These are phyloP conservation scores for Drusus annulatus DNA, from an alignment of 1,140 invertebrate species.

Conservation along the genomic window DNA sequence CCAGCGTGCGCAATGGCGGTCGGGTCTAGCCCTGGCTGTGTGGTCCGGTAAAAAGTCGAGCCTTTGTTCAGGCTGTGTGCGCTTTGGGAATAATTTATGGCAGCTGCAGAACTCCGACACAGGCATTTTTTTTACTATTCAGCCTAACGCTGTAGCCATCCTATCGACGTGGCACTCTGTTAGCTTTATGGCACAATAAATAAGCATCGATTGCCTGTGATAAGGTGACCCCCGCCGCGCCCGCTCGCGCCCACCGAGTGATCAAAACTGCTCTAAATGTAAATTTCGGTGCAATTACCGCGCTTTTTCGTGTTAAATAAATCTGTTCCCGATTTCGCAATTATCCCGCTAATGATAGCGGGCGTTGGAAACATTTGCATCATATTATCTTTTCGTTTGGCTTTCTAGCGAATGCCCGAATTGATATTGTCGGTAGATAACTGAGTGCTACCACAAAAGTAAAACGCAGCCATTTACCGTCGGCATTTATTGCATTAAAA, in stretches of 20 bases:
- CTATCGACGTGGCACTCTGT: constrained; percentile 25
- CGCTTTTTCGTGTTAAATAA: constrained; percentile 35
- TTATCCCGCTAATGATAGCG: constrained; percentile 26
- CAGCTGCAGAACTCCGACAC: constrained; percentile 13
- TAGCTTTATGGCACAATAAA: constrained; percentile 46
- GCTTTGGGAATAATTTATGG: constrained; percentile 39
- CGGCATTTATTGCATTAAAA: too few species aligned
- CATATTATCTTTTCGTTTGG: too few species aligned
- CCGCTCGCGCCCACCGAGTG: background rate
- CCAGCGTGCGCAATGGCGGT: background rate
- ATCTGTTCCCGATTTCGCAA: constrained; percentile 26
- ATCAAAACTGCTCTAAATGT: constrained; percentile 8
- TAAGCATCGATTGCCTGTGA: constrained; percentile 25
- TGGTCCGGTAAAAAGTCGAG: constrained; percentile 6
- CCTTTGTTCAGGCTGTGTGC: constrained; percentile 18
- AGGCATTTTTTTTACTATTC: constrained; percentile 31
- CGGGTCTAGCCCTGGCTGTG: background rate
- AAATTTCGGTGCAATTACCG: constrained; percentile 26
- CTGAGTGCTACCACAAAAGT: too few species aligned
- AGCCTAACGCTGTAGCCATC: background rate
- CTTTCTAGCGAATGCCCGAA: too few species aligned
- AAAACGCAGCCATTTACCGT: too few species aligned
- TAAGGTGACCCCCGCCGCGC: background rate
- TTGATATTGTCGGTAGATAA: too few species aligned
- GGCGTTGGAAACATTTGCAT: background rate